Percentiles rank a stretch among this genome's conserved stretches.
These are phyloP conservation scores for Cephus pulcher DNA, from an alignment of 2,888 invertebrate species.

Conservation along the genomic window DNA sequence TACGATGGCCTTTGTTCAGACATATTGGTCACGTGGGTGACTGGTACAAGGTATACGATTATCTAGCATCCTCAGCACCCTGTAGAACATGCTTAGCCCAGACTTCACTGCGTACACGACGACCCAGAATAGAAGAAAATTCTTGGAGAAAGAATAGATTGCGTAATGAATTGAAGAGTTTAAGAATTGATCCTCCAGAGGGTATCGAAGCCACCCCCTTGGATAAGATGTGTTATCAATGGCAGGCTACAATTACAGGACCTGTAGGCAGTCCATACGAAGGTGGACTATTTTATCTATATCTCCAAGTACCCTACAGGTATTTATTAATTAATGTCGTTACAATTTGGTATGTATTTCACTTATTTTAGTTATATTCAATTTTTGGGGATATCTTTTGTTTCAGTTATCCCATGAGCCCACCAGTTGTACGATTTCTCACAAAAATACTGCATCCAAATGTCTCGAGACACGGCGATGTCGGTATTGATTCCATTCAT, in stretches of 20 bases:
- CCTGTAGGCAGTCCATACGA: slow-evolving; percentile 94
- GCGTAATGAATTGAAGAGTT: slow-evolving; percentile 78
- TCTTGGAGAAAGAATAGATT: slow-evolving; percentile 86
- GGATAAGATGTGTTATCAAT: slow-evolving; percentile 86
- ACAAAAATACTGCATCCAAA: slow-evolving; percentile 96
- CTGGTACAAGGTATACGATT: slow-evolving; percentile 82
- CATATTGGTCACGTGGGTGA: slow-evolving; percentile 78
- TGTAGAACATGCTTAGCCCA: slow-evolving; percentile 89
- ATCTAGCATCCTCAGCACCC: slow-evolving; percentile 68
- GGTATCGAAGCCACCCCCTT: slow-evolving; percentile 86
- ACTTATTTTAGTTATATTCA: background rate
- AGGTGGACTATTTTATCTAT: slow-evolving; percentile 91
- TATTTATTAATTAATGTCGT: slow-evolving; percentile 58
- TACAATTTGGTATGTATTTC: background rate
- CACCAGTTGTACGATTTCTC: slow-evolving; percentile 91
- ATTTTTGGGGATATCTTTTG: slow-evolving; percentile 4
- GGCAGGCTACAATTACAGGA: slow-evolving; percentile 94
- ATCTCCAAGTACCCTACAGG: slow-evolving; percentile 88
- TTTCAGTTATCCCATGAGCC: slow-evolving; percentile 86
- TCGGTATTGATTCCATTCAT: slow-evolving; percentile 94
- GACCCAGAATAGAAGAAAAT: slow-evolving; percentile 77
- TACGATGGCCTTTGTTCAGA: slow-evolving; percentile 88
- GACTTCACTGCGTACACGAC: slow-evolving; percentile 78
- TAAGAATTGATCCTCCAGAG: slow-evolving; percentile 84
- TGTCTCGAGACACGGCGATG: slow-evolving; percentile 94